These are phyloP conservation scores for Abrostola tripartita DNA, from an alignment of 2,888 invertebrate species.

Conservation along the genomic window DNA sequence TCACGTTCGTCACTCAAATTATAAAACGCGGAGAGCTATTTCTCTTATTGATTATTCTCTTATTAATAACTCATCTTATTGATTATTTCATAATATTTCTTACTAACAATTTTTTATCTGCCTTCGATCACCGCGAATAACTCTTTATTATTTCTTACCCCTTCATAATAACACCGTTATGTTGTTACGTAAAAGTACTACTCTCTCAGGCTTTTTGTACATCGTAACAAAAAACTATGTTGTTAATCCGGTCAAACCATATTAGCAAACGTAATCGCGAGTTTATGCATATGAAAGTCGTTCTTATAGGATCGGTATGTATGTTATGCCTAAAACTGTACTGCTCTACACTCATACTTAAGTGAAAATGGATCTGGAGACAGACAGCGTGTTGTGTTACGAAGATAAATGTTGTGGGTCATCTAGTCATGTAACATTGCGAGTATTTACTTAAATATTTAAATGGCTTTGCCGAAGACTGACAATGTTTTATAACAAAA, in stretches of 20 bases:
- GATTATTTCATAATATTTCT: too few species aligned
- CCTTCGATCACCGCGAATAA: not conserved
- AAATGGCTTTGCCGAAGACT: too few species aligned
- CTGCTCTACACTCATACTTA: not conserved
- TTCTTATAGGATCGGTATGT: slow-evolving; percentile 5
- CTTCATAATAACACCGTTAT: not conserved
- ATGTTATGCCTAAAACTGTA: slow-evolving; percentile 16
- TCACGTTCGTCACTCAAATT: too few species aligned
- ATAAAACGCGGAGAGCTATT: too few species aligned
- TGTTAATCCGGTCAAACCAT: slow-evolving; percentile 10
- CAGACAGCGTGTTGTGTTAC: slow-evolving; percentile 3
- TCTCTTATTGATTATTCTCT: too few species aligned
- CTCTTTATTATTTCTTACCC: not conserved
- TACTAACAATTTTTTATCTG: not conserved
- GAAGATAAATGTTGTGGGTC: slow-evolving; percentile 1
- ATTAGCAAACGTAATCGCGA: not conserved
- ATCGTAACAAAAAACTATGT: slow-evolving; percentile 8
- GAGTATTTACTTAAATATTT: too few species aligned
- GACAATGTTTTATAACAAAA: too few species aligned
- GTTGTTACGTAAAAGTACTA: not conserved
- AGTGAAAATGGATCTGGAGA: slow-evolving; percentile 7
- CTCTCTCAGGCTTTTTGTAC: not conserved
- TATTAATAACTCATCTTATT: too few species aligned
- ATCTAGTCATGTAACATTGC: not conserved
- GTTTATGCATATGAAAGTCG: not conserved